These are phyloP conservation scores for Drosophila nr. perissopoda DNA, from an alignment of 2,888 invertebrate genomes.

Conservation along the genomic window DNA sequence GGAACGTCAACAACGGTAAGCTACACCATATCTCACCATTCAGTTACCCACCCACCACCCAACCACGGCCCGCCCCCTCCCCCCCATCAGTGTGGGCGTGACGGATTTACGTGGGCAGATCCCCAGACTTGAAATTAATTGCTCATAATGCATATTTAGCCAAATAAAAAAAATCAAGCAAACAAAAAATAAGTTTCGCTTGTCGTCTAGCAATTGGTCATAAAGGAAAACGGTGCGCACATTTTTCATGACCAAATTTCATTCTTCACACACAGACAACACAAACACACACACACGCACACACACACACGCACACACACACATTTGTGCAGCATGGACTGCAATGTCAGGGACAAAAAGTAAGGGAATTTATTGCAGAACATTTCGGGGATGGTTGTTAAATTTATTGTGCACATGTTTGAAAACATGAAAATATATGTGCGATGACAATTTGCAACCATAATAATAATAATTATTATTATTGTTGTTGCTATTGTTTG, in stretches of 20 bases:
- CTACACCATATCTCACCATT: not conserved
- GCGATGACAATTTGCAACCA: slow-evolving; percentile 43
- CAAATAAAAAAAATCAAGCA: not conserved
- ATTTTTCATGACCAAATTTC: slow-evolving; percentile 41
- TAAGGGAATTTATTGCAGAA: slow-evolving; percentile 63
- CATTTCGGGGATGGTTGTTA: slow-evolving; percentile 7
- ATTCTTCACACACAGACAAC: slow-evolving; percentile 22
- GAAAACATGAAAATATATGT: slow-evolving; percentile 53
- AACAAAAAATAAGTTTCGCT: slow-evolving; percentile 10
- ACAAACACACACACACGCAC: slow-evolving; percentile 15
- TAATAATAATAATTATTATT: slow-evolving; percentile 39
- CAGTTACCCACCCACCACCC: not conserved
- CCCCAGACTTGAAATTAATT: slow-evolving; percentile 40
- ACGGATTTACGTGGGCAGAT: slow-evolving; percentile 48
- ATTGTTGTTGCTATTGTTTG: slow-evolving; percentile 39
- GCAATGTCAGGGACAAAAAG: slow-evolving; percentile 69
- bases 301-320: slow-evolving; percentile 18
- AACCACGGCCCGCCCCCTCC: not conserved
- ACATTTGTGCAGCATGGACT: slow-evolving; percentile 29
- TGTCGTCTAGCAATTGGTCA: slow-evolving; percentile 40
- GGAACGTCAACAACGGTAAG: slow-evolving; percentile 45
- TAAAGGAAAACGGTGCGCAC: slow-evolving; percentile 42
- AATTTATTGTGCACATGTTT: slow-evolving; percentile 70
- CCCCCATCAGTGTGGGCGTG: slow-evolving; percentile 41
- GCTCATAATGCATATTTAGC: slow-evolving; percentile 45